Evolutionary conservation across 2,113 vertebrate species (phyloP), one percentile per base, ranked within the genome.

Genomic region (Fregetta grallaria): DNA sequence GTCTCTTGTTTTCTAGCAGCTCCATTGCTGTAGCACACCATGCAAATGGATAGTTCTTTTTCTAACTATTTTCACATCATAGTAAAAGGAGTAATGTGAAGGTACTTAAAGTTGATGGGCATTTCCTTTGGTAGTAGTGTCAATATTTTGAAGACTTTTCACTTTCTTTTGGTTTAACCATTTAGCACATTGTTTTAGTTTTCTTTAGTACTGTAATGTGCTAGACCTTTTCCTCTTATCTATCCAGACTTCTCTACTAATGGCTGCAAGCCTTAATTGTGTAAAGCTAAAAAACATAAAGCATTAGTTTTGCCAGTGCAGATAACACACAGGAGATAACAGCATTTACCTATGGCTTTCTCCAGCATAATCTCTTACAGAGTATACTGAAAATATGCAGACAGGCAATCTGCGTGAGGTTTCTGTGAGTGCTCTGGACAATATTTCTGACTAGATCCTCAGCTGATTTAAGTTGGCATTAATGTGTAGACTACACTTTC

Each of bases 381-480:
- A 49, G 26, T 27, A 8, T n/a, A 38, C 34, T 75, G 86, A 87
- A 96, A 84, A 75, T 56, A 84, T 75, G 50, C 90, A 81, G 67
- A 45, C 59, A 75, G 19, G 10, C 86, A 84, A 92, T 68, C 83
- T 91, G 83, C 1, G 8, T 66, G 47, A 75, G 68, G 22, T 74
- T 94, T 67, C 79, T 86, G 34, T 42, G 63, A 42, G 83, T 72
- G 40, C 29, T 85, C 92, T 95, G 86, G 79, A 92, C 52, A 84
- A 18, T 89, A 91, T 91, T 84, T 92, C 76, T 78, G 56, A 88
- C 47, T 80, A 67, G 34, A 67, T 84, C 22, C 12, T 94, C 44
- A 45, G 19, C 75, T 86, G 63, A 94, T 92, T 94, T 52, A 92
- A 84, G 44, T 4, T 50, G 36, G 23, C 58, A 75, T 78, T 75